A percentile compares a stretch with the other conserved stretches of the same genome.
phyloP scores from a whole-genome alignment of 1,140 invertebrate genomes.

The Cylas formicarius region DNA sequence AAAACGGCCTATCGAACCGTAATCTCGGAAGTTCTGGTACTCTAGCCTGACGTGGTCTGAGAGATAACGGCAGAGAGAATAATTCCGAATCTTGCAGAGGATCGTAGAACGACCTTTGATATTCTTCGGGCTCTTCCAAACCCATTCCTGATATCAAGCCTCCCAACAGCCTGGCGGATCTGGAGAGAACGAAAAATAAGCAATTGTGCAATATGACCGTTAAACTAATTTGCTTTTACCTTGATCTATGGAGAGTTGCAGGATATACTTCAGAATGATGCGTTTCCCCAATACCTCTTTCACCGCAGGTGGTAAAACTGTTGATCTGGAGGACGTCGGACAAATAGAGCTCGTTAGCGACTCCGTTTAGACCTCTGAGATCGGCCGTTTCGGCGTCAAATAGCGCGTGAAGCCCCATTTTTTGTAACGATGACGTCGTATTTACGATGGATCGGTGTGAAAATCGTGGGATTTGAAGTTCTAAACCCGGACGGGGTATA shows the following conservation, averaged over 20 bases:
- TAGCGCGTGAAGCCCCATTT: conserved; percentile 72
- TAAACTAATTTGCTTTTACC: conserved; percentile 35
- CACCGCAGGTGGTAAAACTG: conserved; percentile 71
- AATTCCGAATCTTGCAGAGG: conserved; percentile 53
- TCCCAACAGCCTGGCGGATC: neutral
- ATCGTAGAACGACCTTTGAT: conserved; percentile 53
- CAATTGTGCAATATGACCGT: neutral
- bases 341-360: conserved; percentile 63
- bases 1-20: conserved; percentile 74
- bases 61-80: conserved; percentile 54
- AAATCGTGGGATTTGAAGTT: conserved; percentile 75
- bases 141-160: neutral
- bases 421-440: conserved; percentile 62
- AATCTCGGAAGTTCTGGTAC: conserved; percentile 62
- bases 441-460: conserved; percentile 75
- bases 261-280: conserved; percentile 75
- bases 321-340: conserved; percentile 75
- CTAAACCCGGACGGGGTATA: conserved; percentile 63
- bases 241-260: conserved; percentile 48
- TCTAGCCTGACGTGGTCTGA: conserved; percentile 62
- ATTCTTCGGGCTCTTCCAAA: conserved; percentile 19
- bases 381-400: conserved; percentile 67
- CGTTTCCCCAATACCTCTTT: conserved; percentile 59
- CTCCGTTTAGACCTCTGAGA: conserved; percentile 69
- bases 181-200: conserved; percentile 1